These are phyloP conservation scores for Gambusia yucatana DNA, from an alignment of 2,797 vertebrate species.

Conservation along the genomic window DNA sequence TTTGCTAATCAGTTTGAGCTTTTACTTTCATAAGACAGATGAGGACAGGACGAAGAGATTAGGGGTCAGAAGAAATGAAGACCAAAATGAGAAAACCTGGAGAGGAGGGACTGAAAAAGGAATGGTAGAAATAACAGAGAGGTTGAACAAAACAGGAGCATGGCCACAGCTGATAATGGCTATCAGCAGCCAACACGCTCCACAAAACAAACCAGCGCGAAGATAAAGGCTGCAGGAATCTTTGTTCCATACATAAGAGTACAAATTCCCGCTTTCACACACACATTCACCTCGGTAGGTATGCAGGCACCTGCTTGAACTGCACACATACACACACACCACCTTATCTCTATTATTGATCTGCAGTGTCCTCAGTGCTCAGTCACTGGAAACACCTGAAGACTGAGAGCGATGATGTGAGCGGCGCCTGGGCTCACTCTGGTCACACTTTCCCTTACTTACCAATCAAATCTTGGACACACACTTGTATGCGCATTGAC, in stretches of 20 bases:
- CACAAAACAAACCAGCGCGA: constrained; percentile 47
- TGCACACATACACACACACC: background rate
- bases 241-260: constrained; percentile 52
- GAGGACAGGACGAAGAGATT: constrained; percentile 21
- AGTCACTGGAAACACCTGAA: constrained; percentile 38
- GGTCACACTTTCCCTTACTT: constrained; percentile 43
- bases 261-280: constrained; percentile 20
- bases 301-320: background rate
- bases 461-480: constrained; percentile 47
- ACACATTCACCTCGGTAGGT: constrained; percentile 22
- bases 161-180: constrained; percentile 66
- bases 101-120: constrained; percentile 12
- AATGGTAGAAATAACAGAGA: constrained; percentile 7
- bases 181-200: constrained; percentile 66
- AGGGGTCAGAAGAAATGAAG: constrained; percentile 32
- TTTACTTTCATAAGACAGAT: constrained; percentile 20
- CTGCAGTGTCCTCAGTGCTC: constrained; percentile 37
- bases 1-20: constrained; percentile 14
- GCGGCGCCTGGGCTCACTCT: constrained; percentile 30
- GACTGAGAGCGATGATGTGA: constrained; percentile 38
- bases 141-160: constrained; percentile 15
- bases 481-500: constrained; percentile 33
- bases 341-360: constrained; percentile 33
- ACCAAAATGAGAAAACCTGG: constrained; percentile 12
- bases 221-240: constrained; percentile 63